Base-by-base conservation (phyloP, 1,140 invertebrate genomes). In the Brachionus manjavacas region DNA sequence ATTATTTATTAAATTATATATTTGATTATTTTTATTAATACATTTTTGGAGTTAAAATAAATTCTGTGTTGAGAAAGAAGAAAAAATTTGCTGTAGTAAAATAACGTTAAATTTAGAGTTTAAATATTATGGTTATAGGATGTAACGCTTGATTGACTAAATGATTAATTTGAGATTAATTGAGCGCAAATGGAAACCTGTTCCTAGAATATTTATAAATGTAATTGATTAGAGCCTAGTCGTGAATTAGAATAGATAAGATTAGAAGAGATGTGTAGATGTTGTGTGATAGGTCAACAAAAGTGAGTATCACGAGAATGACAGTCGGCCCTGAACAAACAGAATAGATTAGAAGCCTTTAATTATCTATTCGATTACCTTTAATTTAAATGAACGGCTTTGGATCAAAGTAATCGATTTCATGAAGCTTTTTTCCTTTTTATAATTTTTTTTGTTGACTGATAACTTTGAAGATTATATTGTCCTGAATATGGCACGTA, bases 141-240 rank as follows among this genome's bases (percentile, higher is more conserved):
- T 31, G 66, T 31, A 16, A 39, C 28, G 68, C 14, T 39, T 72
- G 35, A 72, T 39, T 72, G 9, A 39, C 6, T 72, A 20, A 41
- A 41, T 39, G 35, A 72, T 72, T 72, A 72, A 72, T 72, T 39
- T 72, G 39, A 39, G 39, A 39, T 72, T 39, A 72, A 72, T 72
- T 72, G 68, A 39, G 68, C 68, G 68, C 9, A 72, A 72, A 72
- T 72, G 35, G 35, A 72, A 72, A 72, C 68, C 68, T 72, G 68
- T 41, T 72, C n/a, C 12, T 68, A 31, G 66, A 68, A 68, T 68
- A 68, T 68, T 68, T 68, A 68, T 68, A 68, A 31, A 31, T 39
- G 9, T 31, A 12, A 68, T 39, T 68, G 66, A 68, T 68, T 68
- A 68, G 66, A 68, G 31, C 66, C n/a, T 12, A 31, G 66, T 31